Evolutionary conservation across 2,888 invertebrate species (phyloP).

Genomic region (Thymelicus sylvestris): DNA sequence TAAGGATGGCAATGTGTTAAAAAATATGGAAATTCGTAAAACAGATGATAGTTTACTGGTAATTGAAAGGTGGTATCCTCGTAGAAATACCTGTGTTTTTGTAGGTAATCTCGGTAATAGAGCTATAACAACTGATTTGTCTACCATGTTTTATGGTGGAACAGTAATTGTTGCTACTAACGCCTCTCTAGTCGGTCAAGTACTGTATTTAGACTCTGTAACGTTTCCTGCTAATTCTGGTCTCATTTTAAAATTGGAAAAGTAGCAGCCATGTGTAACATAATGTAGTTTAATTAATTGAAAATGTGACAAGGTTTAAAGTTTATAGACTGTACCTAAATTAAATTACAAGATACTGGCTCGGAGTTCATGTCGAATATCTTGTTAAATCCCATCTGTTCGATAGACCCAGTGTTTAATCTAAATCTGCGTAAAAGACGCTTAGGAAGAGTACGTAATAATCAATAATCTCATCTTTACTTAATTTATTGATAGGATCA

Average conservation of each 20-base stretch:
- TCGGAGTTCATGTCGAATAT: no score
- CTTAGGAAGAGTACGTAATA: no score
- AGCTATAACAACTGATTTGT: slow-evolving; percentile 88
- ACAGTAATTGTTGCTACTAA: slow-evolving; percentile 75
- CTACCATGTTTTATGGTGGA: slow-evolving; percentile 91
- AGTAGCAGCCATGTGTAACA: slow-evolving; percentile 51
- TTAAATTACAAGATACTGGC: no score
- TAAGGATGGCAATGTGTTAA: slow-evolving; percentile 86
- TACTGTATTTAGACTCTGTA: slow-evolving; percentile 72
- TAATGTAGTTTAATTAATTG: not conserved
- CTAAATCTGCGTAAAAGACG: no score
- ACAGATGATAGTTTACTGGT: slow-evolving; percentile 87
- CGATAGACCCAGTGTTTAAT: no score
- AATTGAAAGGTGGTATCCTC: slow-evolving; percentile 91
- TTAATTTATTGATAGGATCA: not conserved
- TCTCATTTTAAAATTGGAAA: slow-evolving; percentile 74
- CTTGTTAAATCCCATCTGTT: no score
- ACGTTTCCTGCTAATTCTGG: slow-evolving; percentile 76
- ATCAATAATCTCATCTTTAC: no score
- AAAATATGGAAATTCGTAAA: slow-evolving; percentile 88
- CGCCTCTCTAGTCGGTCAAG: slow-evolving; percentile 63
- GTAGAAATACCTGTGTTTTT: slow-evolving; percentile 90
- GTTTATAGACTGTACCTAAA: no score
- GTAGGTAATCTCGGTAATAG: slow-evolving; percentile 88
- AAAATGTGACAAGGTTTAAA: no score